A percentile compares a stretch with the other conserved stretches of the same genome.
phyloP scores from a whole-genome alignment of 2,797 vertebrate genomes.

The Rhodeus uyekii region DNA sequence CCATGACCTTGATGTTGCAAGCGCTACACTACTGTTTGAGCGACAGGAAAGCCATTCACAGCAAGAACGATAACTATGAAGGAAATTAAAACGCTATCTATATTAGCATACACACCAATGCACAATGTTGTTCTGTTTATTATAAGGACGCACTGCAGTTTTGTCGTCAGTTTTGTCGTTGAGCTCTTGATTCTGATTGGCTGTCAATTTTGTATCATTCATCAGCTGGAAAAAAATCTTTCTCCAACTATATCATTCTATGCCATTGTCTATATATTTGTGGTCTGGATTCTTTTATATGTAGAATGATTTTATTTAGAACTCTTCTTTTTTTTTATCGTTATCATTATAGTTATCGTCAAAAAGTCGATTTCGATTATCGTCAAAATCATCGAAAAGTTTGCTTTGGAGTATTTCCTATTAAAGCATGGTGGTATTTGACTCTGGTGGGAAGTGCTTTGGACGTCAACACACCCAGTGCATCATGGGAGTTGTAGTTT shows the following conservation, averaged over 20 bases:
- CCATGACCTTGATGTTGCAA: no score
- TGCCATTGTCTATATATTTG: background rate
- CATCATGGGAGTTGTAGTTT: background rate
- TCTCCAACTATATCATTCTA: no score
- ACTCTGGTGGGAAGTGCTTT: background rate
- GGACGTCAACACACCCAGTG: background rate
- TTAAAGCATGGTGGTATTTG: background rate
- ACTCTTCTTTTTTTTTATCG: no score
- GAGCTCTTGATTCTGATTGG: no score
- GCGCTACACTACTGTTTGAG: no score
- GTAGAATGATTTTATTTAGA: background rate
- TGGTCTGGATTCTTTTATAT: no score
- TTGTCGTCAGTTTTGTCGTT: no score
- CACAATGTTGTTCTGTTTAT: background rate
- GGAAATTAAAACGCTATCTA: no score
- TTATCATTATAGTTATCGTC: background rate
- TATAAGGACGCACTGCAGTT: background rate
- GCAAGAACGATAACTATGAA: background rate
- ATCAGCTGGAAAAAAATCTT: background rate
- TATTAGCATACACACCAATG: background rate
- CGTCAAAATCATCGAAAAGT: background rate
- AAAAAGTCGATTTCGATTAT: no score
- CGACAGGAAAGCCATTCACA: no score
- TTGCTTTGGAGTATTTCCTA: background rate
- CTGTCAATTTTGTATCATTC: background rate